These are phyloP conservation scores for Ferrisia virgata DNA, from an alignment of 2,888 invertebrate species.

Conservation along the genomic window DNA sequence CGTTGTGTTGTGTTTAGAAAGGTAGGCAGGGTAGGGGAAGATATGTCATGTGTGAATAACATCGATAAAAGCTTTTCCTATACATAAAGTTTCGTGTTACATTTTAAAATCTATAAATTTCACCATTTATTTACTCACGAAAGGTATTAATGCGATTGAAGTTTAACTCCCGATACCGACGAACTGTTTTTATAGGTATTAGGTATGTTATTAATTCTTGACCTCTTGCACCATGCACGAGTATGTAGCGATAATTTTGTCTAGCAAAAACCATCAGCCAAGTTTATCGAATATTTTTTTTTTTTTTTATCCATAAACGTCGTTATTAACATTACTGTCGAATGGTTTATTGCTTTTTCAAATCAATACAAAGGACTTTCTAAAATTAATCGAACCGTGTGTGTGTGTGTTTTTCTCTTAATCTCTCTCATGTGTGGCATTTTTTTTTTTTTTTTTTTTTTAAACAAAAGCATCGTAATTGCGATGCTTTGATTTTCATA, in stretches of 20 bases:
- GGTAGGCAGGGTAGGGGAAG: no score
- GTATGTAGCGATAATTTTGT: neutral
- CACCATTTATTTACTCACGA: constrained; percentile 22
- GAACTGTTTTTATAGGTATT: neutral
- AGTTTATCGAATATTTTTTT: neutral
- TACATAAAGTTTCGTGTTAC: neutral
- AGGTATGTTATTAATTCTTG: constrained; percentile 24
- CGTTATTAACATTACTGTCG: neutral
- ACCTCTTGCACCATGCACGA: neutral
- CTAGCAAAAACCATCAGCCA: neutral
- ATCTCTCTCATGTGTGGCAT: neutral
- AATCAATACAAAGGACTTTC: constrained; percentile 14
- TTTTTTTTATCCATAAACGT: constrained; percentile 4
- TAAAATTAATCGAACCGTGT: constrained; percentile 11
- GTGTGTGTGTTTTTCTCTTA: neutral
- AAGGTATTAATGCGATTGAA: constrained; percentile 9
- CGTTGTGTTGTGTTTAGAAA: no score
- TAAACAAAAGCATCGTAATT: neutral
- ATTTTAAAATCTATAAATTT: constrained; percentile 29
- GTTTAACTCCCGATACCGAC: neutral
- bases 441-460: neutral
- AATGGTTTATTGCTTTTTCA: neutral
- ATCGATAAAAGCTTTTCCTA: constrained; percentile 16
- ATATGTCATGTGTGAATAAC: constrained; percentile 27
- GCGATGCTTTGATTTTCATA: no score